Conservation (phyloP, 2,797 vertebrate genomes). For the Coendou prehensilis region DNA sequence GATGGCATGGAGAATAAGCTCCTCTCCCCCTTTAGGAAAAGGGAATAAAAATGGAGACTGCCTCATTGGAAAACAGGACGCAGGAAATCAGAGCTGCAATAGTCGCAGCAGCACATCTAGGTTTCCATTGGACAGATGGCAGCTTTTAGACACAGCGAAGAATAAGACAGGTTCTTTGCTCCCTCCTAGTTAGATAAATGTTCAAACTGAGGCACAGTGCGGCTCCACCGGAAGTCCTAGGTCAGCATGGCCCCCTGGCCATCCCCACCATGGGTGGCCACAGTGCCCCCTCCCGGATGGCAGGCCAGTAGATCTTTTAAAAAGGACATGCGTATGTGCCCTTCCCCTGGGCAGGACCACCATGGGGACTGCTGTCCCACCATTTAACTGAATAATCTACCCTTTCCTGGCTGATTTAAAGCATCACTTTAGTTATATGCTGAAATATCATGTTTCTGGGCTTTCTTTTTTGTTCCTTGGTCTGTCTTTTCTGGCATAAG, state of each 20-base stretch:
- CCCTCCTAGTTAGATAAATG: background rate
- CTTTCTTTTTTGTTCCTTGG: background rate
- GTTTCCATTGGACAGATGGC: background rate
- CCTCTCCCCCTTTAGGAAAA: background rate
- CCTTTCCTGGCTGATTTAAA: background rate
- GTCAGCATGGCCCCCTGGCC: background rate
- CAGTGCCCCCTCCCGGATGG: background rate
- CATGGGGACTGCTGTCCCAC: background rate
- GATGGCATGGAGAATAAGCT: slow-evolving; percentile 28
- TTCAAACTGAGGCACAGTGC: slow-evolving; percentile 66
- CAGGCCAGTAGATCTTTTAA: background rate
- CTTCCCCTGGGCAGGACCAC: background rate
- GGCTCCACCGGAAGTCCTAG: slow-evolving; percentile 11
- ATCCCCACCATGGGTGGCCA: background rate
- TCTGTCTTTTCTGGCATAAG: background rate
- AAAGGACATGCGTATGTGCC: background rate
- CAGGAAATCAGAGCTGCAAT: background rate
- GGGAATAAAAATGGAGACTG: slow-evolving; percentile 42
- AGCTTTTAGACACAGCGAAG: background rate
- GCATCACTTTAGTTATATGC: background rate
- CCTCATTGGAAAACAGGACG: background rate
- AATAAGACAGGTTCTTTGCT: background rate
- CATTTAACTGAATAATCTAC: background rate
- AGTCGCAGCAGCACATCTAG: background rate
- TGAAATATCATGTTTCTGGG: slow-evolving; percentile 22